Evolutionary conservation across 1,140 invertebrate species (phyloP), one percentile per base, ranked within the genome.

Genomic region (Drosophila nebulosa): DNA sequence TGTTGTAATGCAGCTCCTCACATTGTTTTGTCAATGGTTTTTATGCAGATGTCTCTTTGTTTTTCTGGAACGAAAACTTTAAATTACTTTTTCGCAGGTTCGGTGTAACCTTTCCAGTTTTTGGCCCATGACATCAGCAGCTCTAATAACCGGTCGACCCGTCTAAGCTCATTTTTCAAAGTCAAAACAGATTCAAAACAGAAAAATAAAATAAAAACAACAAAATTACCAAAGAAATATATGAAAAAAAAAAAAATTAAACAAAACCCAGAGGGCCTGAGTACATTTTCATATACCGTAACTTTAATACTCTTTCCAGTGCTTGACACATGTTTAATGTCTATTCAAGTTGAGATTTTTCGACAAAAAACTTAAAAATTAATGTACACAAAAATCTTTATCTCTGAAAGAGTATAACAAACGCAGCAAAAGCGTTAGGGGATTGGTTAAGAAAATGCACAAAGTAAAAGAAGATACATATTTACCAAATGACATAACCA

Each of bases 51-150:
- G 64, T 83, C 79, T 74, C 70, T 78, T 78, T n/a, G n/a, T n/a
- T 60, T 39, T 65, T 58, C 26, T 32, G 58, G 60, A 76, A 55
- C 64, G 64, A 62, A 78, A 74, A 66, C 56, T 70, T 46, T 10
- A 55, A 16, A 27, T 21, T 46, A 46, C 57, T 46, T 39, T 62
- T 52, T 62, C 30, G 57, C 65, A 67, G 71, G 75, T 76, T 71
- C 64, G 68, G 52, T 66, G 63, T 72, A 78, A 64, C 66, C 51
- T 69, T 14, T 74, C 22, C 18, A 46, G 55, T 36, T 58, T 32
- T 32, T 42, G 39, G 62, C 39, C 79, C 74, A 86, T 86, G 81
- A 86, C 81, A 86, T 86, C 81, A 86, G 81, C 81, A 86, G 81
- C 78, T 81, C 74, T 52, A 88, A 74, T 78, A 78, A 86, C 81